Evolutionary conservation across 1,140 invertebrate species (phyloP).

Genomic region (Pentalonia nigronervosa): DNA sequence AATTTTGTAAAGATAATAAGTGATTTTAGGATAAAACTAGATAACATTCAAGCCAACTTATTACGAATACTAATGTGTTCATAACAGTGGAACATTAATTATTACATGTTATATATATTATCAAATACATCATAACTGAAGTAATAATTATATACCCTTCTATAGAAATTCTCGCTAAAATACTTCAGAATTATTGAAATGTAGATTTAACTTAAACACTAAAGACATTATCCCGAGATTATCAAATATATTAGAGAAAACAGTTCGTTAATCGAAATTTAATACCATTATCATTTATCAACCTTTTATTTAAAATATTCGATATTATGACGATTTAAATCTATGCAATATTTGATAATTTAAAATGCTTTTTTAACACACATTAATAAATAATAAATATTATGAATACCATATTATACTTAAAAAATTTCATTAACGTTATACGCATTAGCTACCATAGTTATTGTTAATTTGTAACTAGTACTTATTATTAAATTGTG

Average conservation of each 20-base stretch:
- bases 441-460: not conserved
- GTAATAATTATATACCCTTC: not conserved
- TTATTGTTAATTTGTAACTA: not conserved
- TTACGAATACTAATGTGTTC: constrained; percentile 14
- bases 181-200: constrained; percentile 10
- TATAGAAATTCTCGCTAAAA: not conserved
- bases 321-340: not conserved
- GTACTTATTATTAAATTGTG: not conserved
- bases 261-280: constrained; percentile 5
- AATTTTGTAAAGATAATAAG: not conserved
- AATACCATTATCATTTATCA: not conserved
- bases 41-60: not conserved
- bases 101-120: not conserved
- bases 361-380: not conserved
- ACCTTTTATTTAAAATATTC: not conserved
- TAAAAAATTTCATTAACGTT: not conserved
- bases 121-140: not conserved
- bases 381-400: not conserved
- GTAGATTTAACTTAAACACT: not conserved
- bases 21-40: not conserved
- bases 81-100: not conserved
- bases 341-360: not conserved
- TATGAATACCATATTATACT: not conserved
- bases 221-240: not conserved
- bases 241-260: not conserved